Evolutionary conservation across 2,113 vertebrate species (phyloP), one percentile per base, ranked within the genome.

Genomic region (Dromaius novaehollandiae): DNA sequence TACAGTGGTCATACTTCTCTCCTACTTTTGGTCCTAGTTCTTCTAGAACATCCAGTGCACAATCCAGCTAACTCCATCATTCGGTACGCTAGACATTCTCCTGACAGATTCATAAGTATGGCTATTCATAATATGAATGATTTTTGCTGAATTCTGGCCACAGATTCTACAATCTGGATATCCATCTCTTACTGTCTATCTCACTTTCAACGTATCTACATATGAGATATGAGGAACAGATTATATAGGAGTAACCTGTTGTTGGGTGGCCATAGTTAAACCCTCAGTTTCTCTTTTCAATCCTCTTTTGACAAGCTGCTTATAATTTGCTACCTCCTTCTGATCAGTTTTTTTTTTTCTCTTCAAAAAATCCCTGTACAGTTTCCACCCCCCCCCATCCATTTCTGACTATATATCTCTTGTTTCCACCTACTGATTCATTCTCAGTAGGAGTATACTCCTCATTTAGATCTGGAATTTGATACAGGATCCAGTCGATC

Each of bases 131-230:
- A 20, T 75, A 69, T 19, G 19, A 84, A 69, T 4, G 25, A 4
- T 34, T 51, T 91, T 80, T 88, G 3, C 61, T 69, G 6, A 10
- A 3, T 2, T 75, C 15, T 51, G 12, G 28, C 5, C 32, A 70
- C 15, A 58, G 51, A 51, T 51, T 38, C 46, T 69, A 12, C 9
- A 22, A 38, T 30, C 40, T 70, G 11, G 13, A 40, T 46, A 2
- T 48, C 17, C 46, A 48, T 19, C 46, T 48, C 18, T 48, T 28
- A 60, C 13, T n/a, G 4, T 38, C 32, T 91, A 10, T 22, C 20
- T 64, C 5, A n/a, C 0, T 1, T 80, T 84, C 36, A 36, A 14
- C 19, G 53, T 21, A 55, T 1, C 3, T 42, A 20, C 18, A 19
- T 48, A 48, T 48, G 46, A 48, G 46, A 48, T 48, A 48, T 19